phyloP scores from a whole-genome alignment of 2,888 invertebrate genomes.

The Cenopis cana region DNA sequence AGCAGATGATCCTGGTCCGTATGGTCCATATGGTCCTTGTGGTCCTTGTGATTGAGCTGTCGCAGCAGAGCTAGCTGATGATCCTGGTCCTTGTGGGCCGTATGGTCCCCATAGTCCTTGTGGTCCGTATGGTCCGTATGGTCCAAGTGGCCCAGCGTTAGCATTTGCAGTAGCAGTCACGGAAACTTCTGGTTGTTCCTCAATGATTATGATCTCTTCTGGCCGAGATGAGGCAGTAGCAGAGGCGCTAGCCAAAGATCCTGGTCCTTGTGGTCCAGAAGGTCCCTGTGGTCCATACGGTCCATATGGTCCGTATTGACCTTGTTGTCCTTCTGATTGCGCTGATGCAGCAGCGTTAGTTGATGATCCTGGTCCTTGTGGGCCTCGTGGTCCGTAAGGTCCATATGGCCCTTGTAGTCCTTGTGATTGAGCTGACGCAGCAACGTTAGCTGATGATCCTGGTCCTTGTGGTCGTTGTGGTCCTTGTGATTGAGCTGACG shows the following conservation, averaged over 20 bases:
- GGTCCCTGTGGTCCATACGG: no score
- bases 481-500: no score
- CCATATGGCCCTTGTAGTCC: conserved; percentile 8
- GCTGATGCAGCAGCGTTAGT: no score
- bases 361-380: background rate
- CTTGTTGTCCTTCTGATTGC: no score
- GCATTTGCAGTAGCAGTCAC: conserved; percentile 2
- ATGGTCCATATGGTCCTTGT: conserved; percentile 1
- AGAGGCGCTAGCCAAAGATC: conserved; percentile 16
- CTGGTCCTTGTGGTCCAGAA: no score
- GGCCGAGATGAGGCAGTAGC: background rate
- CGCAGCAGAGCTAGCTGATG: conserved; percentile 7
- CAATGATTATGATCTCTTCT: conserved; percentile 5
- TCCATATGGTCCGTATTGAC: no score
- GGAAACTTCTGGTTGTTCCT: conserved; percentile 14
- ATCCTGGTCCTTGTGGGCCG: background rate
- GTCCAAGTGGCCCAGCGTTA: no score
- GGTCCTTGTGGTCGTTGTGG: no score
- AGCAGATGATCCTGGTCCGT: conserved; percentile 1
- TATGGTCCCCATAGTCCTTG: background rate
- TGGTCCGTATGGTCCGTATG: no score
- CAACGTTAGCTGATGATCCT: background rate
- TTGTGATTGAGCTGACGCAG: background rate
- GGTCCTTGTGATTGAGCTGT: background rate
- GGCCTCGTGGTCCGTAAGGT: conserved; percentile 8